Evolutionary conservation across 1,140 invertebrate species (phyloP).

Genomic region (Piezodorus guildinii): DNA sequence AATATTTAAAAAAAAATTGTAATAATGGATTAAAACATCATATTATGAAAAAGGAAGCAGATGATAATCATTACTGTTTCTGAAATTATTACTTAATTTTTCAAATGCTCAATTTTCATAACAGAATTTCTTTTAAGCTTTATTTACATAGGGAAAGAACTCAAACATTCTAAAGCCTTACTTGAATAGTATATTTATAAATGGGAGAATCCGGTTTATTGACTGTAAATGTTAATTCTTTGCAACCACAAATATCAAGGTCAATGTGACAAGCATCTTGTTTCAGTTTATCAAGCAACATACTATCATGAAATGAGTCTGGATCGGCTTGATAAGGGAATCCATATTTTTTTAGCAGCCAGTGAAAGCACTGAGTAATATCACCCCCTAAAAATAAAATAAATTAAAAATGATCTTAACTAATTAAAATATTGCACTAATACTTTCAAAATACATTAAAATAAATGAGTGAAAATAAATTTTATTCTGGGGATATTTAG

Average conservation of each 20-base stretch:
- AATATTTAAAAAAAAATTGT: too few relatives aligned
- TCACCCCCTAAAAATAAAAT: constrained; percentile 31
- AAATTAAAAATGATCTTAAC: neutral
- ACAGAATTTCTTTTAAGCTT: too few relatives aligned
- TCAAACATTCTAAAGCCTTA: constrained; percentile 23
- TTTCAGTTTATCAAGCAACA: constrained; percentile 72
- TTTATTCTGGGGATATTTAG: too few relatives aligned
- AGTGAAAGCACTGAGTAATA: constrained; percentile 39
- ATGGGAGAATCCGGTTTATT: constrained; percentile 57
- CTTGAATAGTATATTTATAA: constrained; percentile 58
- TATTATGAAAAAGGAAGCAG: too few relatives aligned
- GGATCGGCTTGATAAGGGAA: constrained; percentile 74
- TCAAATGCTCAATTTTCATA: too few relatives aligned
- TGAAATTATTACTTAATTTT: too few relatives aligned
- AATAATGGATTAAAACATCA: too few relatives aligned
- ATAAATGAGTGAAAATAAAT: too few relatives aligned
- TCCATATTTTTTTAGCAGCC: constrained; percentile 74
- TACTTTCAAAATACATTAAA: too few relatives aligned
- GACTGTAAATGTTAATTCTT: constrained; percentile 65
- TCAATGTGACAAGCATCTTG: constrained; percentile 85
- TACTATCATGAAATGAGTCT: constrained; percentile 50
- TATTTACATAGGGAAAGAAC: too few relatives aligned
- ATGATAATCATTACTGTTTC: too few relatives aligned
- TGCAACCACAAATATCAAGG: constrained; percentile 71
- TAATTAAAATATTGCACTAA: too few relatives aligned